Base-by-base conservation (phyloP, 2,113 vertebrate species). In the Mohoua ochrocephala region DNA sequence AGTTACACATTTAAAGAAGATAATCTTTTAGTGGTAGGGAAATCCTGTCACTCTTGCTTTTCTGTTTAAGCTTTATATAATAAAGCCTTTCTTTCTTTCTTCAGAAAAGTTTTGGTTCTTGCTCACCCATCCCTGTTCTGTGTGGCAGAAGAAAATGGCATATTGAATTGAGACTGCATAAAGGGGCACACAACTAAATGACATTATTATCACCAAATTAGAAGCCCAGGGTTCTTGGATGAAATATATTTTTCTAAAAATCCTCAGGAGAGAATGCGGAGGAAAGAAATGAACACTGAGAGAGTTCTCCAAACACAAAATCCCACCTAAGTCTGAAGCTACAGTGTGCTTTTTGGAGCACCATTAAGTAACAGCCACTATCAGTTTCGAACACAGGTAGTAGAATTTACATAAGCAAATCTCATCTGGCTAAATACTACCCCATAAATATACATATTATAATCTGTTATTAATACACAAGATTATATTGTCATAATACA, bases 21-120 rank as follows among this genome's bases (percentile, higher is more conserved):
- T 97, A 94, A 96, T 97, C 84, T 97, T 97, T 68, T 57, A 86
- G 81, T 80, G 37, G 37, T 78, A 39, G 39, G 84, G 93, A 96
- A 97, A 97, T 87, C 76, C 96, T 89, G 91, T 97, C 94, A 81
- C 93, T 98, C 96, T 96, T 95, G 91, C 87, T 97, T 95, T 96
- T 95, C 67, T 91, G 41, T 80, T 96, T 97, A 97, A 97, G 82
- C 80, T 89, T 94, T 60, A 53, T 91, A 69, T 86, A 75, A 91
- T 71, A 86, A 87, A 91, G 49, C 49, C 24, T 89, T 91, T 89
- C 35, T 86, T 70, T 74, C 47, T 61, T 26, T 74, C 82, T 91
- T 56, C 44, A 73, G 57, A 52, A 80, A 85, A 96, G 64, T 85
- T 96, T 86, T 69, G 41, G 33, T 56, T 93, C 41, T 88, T 76